These are phyloP conservation scores for Chaitophorus viminalis DNA, from an alignment of 2,888 invertebrate species.

Conservation along the genomic window DNA sequence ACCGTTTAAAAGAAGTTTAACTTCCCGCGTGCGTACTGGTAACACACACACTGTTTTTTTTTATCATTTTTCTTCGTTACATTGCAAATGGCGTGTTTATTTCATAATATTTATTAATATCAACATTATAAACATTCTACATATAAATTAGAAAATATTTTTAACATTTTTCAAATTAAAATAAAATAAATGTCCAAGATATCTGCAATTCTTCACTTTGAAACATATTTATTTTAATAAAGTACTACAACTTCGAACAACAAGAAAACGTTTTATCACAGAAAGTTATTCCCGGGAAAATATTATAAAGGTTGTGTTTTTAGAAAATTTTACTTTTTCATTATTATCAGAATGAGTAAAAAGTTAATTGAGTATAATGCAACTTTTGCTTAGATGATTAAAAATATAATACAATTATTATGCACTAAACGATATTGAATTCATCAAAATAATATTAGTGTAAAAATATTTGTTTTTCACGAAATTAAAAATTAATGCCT, in stretches of 20 bases:
- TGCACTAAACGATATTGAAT: background rate
- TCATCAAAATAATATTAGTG: background rate
- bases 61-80: too few relatives aligned
- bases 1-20: too few relatives aligned
- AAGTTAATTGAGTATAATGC: background rate
- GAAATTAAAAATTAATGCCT: too few relatives aligned
- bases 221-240: background rate
- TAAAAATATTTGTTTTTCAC: too few relatives aligned
- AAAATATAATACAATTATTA: background rate
- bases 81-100: too few relatives aligned
- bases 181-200: background rate
- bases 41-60: too few relatives aligned
- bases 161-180: background rate
- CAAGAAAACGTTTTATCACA: background rate
- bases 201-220: background rate
- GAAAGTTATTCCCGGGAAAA: background rate
- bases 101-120: too few relatives aligned
- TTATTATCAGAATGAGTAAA: background rate
- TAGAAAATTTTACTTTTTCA: background rate
- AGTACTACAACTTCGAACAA: background rate
- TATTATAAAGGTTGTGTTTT: background rate
- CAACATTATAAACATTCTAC: too few relatives aligned
- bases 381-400: too few relatives aligned
- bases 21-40: too few relatives aligned
- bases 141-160: too few relatives aligned